Evolutionary conservation across 1,140 invertebrate genomes (phyloP).

Genomic region (Pseudomyrmex dendroicus): DNA sequence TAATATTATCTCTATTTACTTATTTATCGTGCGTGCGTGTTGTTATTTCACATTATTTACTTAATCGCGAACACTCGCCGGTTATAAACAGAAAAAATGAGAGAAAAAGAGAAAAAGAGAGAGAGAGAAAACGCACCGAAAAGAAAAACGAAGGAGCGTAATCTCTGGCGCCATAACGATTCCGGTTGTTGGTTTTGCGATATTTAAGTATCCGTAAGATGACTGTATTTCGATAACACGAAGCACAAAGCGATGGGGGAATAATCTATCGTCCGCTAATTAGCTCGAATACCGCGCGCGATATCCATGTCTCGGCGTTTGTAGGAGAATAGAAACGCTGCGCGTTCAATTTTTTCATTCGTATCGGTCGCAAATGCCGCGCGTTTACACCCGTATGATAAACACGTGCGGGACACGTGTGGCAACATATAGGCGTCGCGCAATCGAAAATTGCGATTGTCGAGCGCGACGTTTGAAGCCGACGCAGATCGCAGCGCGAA

Average conservation of each 20-base stretch:
- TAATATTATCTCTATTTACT: neutral
- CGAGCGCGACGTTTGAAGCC: slow-evolving; percentile 40
- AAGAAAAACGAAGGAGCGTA: neutral
- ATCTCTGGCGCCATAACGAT: neutral
- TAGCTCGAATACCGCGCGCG: slow-evolving; percentile 27
- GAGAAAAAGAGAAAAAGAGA: too few species aligned
- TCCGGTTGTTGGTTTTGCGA: neutral
- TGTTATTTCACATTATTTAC: neutral
- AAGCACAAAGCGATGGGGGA: neutral
- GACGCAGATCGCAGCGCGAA: slow-evolving; percentile 46
- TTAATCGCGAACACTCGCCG: neutral
- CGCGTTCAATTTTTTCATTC: slow-evolving; percentile 55
- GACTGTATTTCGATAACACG: neutral
- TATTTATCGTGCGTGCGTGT: neutral
- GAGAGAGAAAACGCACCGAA: neutral
- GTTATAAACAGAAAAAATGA: too few species aligned
- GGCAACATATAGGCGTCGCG: slow-evolving; percentile 40
- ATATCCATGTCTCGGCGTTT: neutral
- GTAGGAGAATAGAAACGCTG: slow-evolving; percentile 4
- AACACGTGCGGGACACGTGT: slow-evolving; percentile 4
- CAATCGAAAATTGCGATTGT: slow-evolving; percentile 63
- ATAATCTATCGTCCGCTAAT: slow-evolving; percentile 31
- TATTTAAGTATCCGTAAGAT: slow-evolving; percentile 3
- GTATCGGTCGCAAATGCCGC: slow-evolving; percentile 55
- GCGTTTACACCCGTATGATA: neutral